These are phyloP conservation scores for Pseudoips prasinana DNA, from an alignment of 2,888 invertebrate genomes.

Conservation along the genomic window DNA sequence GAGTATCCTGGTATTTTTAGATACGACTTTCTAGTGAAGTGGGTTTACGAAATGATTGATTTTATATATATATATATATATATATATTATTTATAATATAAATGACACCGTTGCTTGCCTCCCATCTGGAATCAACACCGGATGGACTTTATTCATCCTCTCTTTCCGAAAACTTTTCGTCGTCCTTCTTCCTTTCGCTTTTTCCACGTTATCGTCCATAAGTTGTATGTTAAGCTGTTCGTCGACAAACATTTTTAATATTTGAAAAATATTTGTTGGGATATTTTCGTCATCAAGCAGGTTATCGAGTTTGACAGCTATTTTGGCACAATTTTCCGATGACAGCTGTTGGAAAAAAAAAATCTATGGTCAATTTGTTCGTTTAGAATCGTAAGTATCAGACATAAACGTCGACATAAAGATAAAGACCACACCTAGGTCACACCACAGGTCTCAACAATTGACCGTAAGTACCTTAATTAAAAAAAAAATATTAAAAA, in stretches of 20 bases:
- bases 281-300: constrained; percentile 29
- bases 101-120: constrained; percentile 51
- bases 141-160: constrained; percentile 44
- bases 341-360: constrained; percentile 44
- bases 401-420: no score
- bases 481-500: no score
- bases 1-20: no score
- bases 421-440: no score
- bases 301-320: constrained; percentile 58
- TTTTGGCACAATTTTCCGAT: constrained; percentile 53
- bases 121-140: constrained; percentile 40
- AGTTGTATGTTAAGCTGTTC: constrained; percentile 51
- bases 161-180: constrained; percentile 16
- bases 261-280: constrained; percentile 28
- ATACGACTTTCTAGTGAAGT: no score
- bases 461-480: no score
- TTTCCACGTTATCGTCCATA: constrained; percentile 39
- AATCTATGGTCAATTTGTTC: background rate
- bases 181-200: constrained; percentile 33
- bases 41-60: no score
- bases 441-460: no score
- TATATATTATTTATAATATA: constrained; percentile 24
- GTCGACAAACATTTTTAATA: constrained; percentile 44
- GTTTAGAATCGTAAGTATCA: no score
- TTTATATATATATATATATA: no score